Evolutionary conservation across 2,797 vertebrate genomes (phyloP).

Genomic region (Poeciliopsis paucimaculata): DNA sequence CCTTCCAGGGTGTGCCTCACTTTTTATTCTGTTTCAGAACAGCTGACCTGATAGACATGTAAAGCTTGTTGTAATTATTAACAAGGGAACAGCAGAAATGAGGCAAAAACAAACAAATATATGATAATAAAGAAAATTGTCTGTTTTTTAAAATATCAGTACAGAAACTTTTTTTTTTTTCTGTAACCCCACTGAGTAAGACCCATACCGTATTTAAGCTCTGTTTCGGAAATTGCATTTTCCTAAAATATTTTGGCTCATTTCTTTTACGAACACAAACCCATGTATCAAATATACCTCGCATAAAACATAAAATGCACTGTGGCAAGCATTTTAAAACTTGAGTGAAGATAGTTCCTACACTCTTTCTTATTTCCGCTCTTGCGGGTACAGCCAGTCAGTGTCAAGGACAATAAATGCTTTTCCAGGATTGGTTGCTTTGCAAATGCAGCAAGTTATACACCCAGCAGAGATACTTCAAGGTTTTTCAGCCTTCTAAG

Average conservation of each 20-base stretch:
- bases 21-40: neutral
- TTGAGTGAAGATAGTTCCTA: neutral
- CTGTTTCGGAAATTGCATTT: neutral
- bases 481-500: neutral
- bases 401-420: too few species aligned
- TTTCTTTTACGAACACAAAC: neutral
- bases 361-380: neutral
- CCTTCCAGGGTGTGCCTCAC: neutral
- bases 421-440: too few species aligned
- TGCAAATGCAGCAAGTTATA: too few species aligned
- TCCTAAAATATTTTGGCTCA: neutral
- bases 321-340: neutral
- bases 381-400: neutral
- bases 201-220: neutral
- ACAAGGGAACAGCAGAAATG: neutral
- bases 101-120: neutral
- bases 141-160: neutral
- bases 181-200: neutral
- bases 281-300: neutral
- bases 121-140: neutral
- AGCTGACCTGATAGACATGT: neutral
- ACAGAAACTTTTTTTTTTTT: neutral
- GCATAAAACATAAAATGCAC: neutral
- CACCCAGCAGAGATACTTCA: neutral
- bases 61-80: too few species aligned